Percentiles rank a stretch among this genome's conserved stretches.
phyloP scores from a whole-genome alignment of 2,888 invertebrate genomes.

The Diogma glabrata region DNA sequence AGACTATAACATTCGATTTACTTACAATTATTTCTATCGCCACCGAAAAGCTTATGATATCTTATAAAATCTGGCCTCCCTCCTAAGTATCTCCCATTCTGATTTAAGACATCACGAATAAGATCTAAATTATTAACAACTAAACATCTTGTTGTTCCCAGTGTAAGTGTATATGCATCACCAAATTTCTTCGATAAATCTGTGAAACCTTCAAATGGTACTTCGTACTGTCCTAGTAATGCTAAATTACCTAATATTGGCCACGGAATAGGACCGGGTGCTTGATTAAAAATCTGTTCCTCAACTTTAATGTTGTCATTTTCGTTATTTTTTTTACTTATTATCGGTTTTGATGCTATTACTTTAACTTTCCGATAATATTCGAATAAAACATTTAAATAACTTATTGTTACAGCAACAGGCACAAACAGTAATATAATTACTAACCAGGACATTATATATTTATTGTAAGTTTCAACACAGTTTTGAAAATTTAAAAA shows the following conservation, averaged over 20 bases:
- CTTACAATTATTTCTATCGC: conserved; percentile 80
- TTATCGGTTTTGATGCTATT: conserved; percentile 15
- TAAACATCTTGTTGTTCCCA: conserved; percentile 57
- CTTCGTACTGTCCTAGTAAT: conserved; percentile 47
- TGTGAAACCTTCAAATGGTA: conserved; percentile 62
- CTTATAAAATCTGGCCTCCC: conserved; percentile 71
- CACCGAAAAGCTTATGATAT: conserved; percentile 72
- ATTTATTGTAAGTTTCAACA: too few relatives aligned
- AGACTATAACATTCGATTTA: too few relatives aligned
- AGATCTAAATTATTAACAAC: conserved; percentile 61
- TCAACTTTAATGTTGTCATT: too few relatives aligned
- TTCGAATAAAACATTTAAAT: conserved; percentile 23
- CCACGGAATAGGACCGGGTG: conserved; percentile 55
- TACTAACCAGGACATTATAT: too few relatives aligned
- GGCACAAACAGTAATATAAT: too few relatives aligned
- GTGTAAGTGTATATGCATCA: conserved; percentile 55
- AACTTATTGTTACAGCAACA: conserved; percentile 21
- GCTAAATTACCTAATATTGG: conserved; percentile 63
- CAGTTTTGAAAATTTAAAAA: too few relatives aligned
- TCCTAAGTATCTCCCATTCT: conserved; percentile 70
- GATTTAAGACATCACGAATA: conserved; percentile 64
- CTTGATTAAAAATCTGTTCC: conserved; percentile 30
- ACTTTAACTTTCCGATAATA: conserved; percentile 24
- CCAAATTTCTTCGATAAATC: conserved; percentile 57
- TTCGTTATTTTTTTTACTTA: too few relatives aligned